Evolutionary conservation across 2,888 invertebrate genomes (phyloP), one percentile per base, ranked within the genome.

Genomic region (Oscheius sp.): DNA sequence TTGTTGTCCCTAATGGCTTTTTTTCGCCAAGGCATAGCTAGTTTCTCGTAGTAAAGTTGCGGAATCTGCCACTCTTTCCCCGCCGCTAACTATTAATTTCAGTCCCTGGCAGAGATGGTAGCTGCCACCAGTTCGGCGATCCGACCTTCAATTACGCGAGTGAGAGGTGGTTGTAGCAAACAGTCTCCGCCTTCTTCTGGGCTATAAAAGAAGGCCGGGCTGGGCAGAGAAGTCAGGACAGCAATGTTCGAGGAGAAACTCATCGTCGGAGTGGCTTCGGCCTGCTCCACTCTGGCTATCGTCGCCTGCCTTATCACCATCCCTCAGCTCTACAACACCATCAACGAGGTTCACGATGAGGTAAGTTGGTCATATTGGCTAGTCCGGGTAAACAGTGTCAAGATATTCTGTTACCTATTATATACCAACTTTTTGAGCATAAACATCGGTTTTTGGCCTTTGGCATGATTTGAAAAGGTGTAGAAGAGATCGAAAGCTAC

Each of bases 251-350:
- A 81, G 80, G 84, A 84, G 76, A 84, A 84, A 72, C 66, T 84
- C 63, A 71, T 84, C 11, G 84, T 84, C 47, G 84, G 80, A 33
- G 63, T 80, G 53, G 82, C 83, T 32, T 77, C 82, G 57, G 53
- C 80, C 3, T 77, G 77, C 33, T 83, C 83, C 11, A 76, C 82
- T 42, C 42, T 83, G 51, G 82, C 83, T 21, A 77, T 83, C 32
- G 63, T 82, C 65, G 70, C 82, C 60, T 85, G 85, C 37, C 75
- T 87, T 21, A 79, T 87, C 55, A 85, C 86, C 55, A 85, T 87
- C 55, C 87, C 87, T 53, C 78, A 74, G 58, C 82, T 87, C 60
- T 87, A 87, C 79, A 79, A 76, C 60, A 83, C 80, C 70, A 88
- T 88, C 81, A 86, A 85, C 76, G 85, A 85, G 70, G 76, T 83